These are phyloP conservation scores for Bos taurus DNA, from an alignment of 2,113 vertebrate species.

Conservation along the genomic window DNA sequence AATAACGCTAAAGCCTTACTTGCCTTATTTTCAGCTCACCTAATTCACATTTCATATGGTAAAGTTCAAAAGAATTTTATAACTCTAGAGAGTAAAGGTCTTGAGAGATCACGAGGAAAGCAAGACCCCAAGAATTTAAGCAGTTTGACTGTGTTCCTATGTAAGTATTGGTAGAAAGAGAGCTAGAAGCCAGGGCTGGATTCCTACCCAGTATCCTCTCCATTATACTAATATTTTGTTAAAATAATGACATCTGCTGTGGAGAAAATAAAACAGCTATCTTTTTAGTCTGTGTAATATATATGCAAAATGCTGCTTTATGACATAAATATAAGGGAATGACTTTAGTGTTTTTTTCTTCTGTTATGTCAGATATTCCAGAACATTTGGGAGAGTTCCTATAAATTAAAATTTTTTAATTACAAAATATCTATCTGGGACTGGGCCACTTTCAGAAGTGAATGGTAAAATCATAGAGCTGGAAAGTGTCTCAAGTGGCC, in stretches of 20 bases:
- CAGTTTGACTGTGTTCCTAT: neutral
- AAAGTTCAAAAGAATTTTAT: constrained; percentile 8
- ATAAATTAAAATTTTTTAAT: constrained; percentile 32
- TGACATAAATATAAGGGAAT: neutral
- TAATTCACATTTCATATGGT: constrained; percentile 47
- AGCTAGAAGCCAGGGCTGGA: constrained; percentile 20
- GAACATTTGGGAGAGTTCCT: neutral
- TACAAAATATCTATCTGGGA: neutral
- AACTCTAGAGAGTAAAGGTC: neutral
- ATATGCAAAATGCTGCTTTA: neutral
- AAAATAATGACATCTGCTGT: constrained; percentile 38
- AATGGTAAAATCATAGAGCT: constrained; percentile 17
- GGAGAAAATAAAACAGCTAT: constrained; percentile 12
- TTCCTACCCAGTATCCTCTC: constrained; percentile 54
- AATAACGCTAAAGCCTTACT: neutral
- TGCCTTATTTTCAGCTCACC: neutral
- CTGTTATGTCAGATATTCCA: neutral
- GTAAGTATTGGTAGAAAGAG: neutral
- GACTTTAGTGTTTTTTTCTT: neutral
- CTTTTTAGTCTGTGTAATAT: neutral
- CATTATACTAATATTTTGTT: constrained; percentile 28
- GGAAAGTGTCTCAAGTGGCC: neutral
- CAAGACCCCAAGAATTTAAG: neutral
- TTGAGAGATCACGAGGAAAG: neutral
- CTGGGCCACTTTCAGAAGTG: constrained; percentile 34